A percentile compares a stretch with the other conserved stretches of the same genome.
phyloP scores from a whole-genome alignment of 1,140 invertebrate species.

The Ceratina calcarata region DNA sequence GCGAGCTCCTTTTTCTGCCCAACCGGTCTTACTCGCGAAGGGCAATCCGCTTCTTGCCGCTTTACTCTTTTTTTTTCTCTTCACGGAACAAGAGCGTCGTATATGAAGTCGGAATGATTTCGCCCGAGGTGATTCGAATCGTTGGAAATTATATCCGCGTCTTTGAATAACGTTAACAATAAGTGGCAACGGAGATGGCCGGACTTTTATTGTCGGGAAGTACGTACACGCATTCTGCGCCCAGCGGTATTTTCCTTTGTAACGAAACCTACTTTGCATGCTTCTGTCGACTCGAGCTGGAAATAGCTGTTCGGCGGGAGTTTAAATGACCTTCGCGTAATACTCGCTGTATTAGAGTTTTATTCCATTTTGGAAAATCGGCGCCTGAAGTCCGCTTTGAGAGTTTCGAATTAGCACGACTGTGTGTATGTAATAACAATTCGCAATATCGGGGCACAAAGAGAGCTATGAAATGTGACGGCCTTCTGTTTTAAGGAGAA shows the following conservation, averaged over 20 bases:
- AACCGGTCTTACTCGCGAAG: conserved; percentile 32
- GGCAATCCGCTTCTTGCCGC: conserved; percentile 21
- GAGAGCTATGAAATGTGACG: too few relatives aligned
- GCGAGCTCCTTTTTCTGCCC: conserved; percentile 38
- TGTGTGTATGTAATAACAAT: too few relatives aligned
- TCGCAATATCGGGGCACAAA: too few relatives aligned
- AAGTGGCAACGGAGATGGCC: background rate
- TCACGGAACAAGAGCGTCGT: conserved; percentile 17
- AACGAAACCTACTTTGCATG: conserved; percentile 8
- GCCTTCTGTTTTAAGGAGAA: background rate
- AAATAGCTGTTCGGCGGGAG: background rate
- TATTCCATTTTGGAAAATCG: too few relatives aligned
- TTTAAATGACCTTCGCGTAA: background rate
- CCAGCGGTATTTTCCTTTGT: background rate
- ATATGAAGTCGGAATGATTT: background rate
- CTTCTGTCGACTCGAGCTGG: background rate
- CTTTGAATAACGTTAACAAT: background rate
- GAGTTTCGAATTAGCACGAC: too few relatives aligned
- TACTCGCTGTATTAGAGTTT: too few relatives aligned
- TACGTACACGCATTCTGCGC: background rate
- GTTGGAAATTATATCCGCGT: too few relatives aligned
- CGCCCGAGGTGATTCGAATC: too few relatives aligned
- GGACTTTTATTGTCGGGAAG: background rate
- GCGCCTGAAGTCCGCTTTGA: too few relatives aligned
- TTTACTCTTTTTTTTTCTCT: conserved; percentile 18